Conservation (phyloP, 2,888 invertebrate genomes). For the Agrotis ipsilon region DNA sequence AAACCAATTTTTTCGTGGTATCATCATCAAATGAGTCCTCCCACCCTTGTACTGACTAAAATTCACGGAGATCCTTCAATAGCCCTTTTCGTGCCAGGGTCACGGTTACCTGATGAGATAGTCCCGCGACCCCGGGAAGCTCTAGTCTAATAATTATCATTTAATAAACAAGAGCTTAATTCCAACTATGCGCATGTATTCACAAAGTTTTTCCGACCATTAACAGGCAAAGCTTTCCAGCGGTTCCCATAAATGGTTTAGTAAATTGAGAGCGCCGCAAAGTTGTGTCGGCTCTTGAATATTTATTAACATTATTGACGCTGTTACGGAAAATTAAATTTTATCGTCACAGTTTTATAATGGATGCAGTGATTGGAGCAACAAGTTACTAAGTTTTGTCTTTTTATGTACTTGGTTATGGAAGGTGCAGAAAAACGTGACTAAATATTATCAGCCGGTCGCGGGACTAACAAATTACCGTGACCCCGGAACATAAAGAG, state of each 20-base stretch:
- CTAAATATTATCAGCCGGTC: too few relatives aligned
- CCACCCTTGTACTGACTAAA: too few relatives aligned
- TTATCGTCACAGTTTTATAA: slow-evolving; percentile 38
- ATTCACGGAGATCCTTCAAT: too few relatives aligned
- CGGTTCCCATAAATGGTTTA: slow-evolving; percentile 56
- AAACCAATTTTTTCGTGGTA: too few relatives aligned
- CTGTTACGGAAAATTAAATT: slow-evolving; percentile 58
- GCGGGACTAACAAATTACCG: too few relatives aligned
- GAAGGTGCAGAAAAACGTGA: too few relatives aligned
- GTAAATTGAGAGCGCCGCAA: slow-evolving; percentile 60
- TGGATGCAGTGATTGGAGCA: slow-evolving; percentile 27
- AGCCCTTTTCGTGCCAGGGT: too few relatives aligned
- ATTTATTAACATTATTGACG: slow-evolving; percentile 67
- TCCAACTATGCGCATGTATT: slow-evolving; percentile 13
- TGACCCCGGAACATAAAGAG: too few relatives aligned
- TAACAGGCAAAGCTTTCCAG: slow-evolving; percentile 45
- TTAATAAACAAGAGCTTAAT: background rate
- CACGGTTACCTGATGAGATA: too few relatives aligned
- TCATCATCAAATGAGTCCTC: too few relatives aligned
- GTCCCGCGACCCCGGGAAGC: too few relatives aligned
- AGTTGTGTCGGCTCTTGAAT: slow-evolving; percentile 61
- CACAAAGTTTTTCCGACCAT: slow-evolving; percentile 41
- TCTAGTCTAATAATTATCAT: background rate
- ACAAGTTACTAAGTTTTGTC: slow-evolving; percentile 24
- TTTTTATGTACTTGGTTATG: background rate